Conservation (phyloP, 2,888 invertebrate species). For the Parthenolecanium corni region DNA sequence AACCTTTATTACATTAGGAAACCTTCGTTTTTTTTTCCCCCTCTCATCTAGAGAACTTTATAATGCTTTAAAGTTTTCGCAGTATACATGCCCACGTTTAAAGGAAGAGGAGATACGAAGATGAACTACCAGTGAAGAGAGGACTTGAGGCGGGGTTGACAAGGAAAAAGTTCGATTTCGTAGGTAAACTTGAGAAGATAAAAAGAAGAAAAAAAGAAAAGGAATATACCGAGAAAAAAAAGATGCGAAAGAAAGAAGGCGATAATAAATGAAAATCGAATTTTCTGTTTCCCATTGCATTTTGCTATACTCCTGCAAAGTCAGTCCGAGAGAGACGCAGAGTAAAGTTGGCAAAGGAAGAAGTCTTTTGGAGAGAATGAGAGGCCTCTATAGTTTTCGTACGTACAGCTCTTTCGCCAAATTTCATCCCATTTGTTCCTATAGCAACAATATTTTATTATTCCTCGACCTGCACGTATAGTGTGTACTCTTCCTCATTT, state of each 20-base stretch:
- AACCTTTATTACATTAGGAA: conserved; percentile 28
- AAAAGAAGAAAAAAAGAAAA: no score
- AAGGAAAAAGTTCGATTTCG: conserved; percentile 17
- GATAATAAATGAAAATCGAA: conserved; percentile 29
- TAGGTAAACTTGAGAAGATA: neutral
- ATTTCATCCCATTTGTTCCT: conserved; percentile 29
- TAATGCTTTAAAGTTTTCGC: no score
- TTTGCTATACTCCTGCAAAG: neutral
- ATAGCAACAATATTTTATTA: conserved; percentile 28
- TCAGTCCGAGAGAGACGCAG: neutral
- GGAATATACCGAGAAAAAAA: no score
- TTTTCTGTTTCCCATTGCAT: conserved; percentile 13
- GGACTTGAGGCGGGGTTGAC: neutral
- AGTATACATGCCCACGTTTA: no score
- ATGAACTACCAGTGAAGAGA: neutral
- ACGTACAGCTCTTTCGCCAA: conserved; percentile 22
- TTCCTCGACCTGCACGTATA: conserved; percentile 6
- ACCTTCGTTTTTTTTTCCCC: neutral
- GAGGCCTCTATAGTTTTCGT: neutral
- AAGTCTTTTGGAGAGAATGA: no score
- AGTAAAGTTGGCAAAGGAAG: no score
- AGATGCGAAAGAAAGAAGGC: conserved; percentile 3
- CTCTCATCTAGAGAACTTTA: no score
- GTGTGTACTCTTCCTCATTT: no score
- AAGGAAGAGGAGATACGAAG: no score